Evolutionary conservation across 2,113 vertebrate species (phyloP).

Genomic region (Caranx melampygus): DNA sequence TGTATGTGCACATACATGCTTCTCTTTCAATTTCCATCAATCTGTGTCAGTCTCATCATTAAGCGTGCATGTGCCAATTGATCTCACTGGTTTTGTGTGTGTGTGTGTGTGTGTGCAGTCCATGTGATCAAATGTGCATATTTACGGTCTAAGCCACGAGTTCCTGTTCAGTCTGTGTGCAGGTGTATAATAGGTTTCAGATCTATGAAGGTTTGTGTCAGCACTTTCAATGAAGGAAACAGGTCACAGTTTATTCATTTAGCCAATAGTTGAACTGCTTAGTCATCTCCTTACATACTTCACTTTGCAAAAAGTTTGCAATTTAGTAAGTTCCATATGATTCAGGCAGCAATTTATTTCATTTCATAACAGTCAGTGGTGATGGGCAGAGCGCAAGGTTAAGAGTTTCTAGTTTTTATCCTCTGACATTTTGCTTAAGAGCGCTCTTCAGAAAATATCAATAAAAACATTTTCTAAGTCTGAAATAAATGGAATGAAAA

Average conservation of each 20-base stretch:
- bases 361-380: not conserved
- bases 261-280: constrained; percentile 21
- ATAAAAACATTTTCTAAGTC: constrained; percentile 7
- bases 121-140: not conserved
- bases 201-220: constrained; percentile 24
- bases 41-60: not conserved
- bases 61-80: not conserved
- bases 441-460: constrained; percentile 26
- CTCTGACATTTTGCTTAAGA: constrained; percentile 38
- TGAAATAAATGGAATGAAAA: not conserved
- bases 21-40: not conserved
- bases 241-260: constrained; percentile 52
- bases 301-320: not conserved
- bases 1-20: not conserved
- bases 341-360: not conserved
- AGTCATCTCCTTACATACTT: constrained; percentile 17
- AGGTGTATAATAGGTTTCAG: not conserved
- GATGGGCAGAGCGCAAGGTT: not conserved
- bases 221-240: constrained; percentile 35
- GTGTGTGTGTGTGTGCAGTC: not conserved
- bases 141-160: not conserved
- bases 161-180: constrained; percentile 4
- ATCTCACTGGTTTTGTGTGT: not conserved
- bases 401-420: not conserved
- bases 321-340: not conserved